A percentile compares a stretch with the other conserved stretches of the same genome.
Evolutionary conservation across 2,797 vertebrate genomes (phyloP).

Genomic region (Hipposideros larvatus): DNA sequence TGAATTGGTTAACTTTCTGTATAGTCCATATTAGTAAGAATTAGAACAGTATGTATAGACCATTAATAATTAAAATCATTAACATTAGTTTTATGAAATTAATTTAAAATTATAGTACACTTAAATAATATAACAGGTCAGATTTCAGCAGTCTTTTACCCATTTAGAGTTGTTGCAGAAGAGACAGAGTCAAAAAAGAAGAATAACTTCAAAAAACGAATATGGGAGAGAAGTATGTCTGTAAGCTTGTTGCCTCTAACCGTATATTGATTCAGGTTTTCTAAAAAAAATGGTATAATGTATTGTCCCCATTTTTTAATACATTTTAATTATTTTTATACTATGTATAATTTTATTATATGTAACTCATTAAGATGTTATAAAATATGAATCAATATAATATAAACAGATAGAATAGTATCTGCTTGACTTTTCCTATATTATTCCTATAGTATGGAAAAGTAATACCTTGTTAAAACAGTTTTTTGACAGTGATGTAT

Average conservation of each 20-base stretch:
- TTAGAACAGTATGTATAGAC: neutral
- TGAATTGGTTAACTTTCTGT: neutral
- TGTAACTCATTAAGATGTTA: neutral
- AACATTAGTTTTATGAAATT: neutral
- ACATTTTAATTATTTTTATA: slow-evolving; percentile 14
- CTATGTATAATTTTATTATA: neutral
- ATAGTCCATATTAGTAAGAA: neutral
- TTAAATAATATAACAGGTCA: neutral
- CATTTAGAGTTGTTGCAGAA: neutral
- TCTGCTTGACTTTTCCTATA: neutral
- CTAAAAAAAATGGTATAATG: neutral
- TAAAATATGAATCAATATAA: neutral
- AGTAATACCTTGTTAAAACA: neutral
- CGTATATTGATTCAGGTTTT: neutral
- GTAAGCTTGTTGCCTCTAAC: neutral
- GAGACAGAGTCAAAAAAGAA: neutral
- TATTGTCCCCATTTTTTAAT: slow-evolving; percentile 5
- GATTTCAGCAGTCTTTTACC: neutral
- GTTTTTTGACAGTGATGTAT: neutral
- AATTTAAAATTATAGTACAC: neutral
- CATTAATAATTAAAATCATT: slow-evolving; percentile 22
- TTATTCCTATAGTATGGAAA: neutral
- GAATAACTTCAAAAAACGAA: neutral
- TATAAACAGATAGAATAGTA: neutral
- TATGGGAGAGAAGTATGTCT: neutral